phyloP scores from a whole-genome alignment of 2,113 vertebrate genomes.

The Thomomys bottae region DNA sequence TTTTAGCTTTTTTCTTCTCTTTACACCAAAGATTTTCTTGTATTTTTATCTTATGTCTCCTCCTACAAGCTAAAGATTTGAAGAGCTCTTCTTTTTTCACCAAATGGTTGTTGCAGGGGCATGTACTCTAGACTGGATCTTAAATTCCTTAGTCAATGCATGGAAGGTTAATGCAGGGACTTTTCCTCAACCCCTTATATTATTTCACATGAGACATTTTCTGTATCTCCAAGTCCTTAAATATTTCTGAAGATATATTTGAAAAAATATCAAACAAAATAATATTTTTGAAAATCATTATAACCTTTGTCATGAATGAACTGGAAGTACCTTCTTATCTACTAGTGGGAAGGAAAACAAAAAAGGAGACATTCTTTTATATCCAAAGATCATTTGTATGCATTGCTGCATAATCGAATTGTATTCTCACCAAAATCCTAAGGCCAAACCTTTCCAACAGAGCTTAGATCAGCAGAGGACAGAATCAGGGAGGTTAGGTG shows the following conservation, averaged over 20 bases:
- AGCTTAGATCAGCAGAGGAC: not conserved
- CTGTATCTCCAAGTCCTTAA: not conserved
- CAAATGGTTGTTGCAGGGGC: conserved; percentile 43
- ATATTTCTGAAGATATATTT: conserved; percentile 1
- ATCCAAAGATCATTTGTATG: not conserved
- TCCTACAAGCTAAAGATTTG: conserved; percentile 72
- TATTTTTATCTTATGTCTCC: conserved; percentile 75
- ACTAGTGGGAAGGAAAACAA: not conserved
- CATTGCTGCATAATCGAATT: conserved; percentile 36
- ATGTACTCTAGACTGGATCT: conserved; percentile 30
- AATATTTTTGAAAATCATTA: conserved; percentile 8
- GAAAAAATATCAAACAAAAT: not conserved
- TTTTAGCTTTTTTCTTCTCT: too few species aligned
- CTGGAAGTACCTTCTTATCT: not conserved
- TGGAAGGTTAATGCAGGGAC: conserved; percentile 24
- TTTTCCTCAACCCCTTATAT: not conserved
- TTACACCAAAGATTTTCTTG: conserved; percentile 74
- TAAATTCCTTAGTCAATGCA: not conserved
- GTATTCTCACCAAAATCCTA: not conserved
- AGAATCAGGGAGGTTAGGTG: not conserved
- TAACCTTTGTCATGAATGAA: conserved; percentile 30
- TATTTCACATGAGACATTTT: not conserved
- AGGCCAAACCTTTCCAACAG: not conserved
- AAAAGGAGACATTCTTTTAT: not conserved
- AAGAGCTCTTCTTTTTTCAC: conserved; percentile 58